Conservation (phyloP, 2,888 invertebrate genomes). For the Caenorhabditis zanzibari region DNA sequence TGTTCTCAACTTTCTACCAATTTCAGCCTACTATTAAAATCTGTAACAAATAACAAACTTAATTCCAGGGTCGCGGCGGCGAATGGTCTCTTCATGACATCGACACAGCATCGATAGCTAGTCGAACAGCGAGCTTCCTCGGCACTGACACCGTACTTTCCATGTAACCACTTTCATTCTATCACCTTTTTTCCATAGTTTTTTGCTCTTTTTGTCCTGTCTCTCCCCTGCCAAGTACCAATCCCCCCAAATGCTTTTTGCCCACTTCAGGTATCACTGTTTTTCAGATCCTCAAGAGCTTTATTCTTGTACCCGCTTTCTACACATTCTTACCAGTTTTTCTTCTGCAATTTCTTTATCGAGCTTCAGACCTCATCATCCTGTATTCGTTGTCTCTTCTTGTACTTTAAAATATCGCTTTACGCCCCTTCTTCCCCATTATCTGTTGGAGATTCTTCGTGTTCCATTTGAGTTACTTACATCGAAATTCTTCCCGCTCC, state of each 20-base stretch:
- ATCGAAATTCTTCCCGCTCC: conserved; percentile 29
- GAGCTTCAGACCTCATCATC: conserved; percentile 18
- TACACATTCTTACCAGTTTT: neutral
- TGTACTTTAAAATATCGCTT: conserved; percentile 46
- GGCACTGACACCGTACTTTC: conserved; percentile 74
- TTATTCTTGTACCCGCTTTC: conserved; percentile 39
- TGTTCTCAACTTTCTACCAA: too few relatives aligned
- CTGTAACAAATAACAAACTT: too few relatives aligned
- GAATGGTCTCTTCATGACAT: conserved; percentile 83
- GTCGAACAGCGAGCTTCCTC: conserved; percentile 73
- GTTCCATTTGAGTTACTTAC: conserved; percentile 34
- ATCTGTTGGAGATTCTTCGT: conserved; percentile 23
- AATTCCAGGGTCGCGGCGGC: conserved; percentile 78
- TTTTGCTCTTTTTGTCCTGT: conserved; percentile 5
- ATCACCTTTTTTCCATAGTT: neutral
- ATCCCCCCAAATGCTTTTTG: conserved; percentile 28
- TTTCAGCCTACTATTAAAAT: neutral
- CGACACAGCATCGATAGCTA: conserved; percentile 75
- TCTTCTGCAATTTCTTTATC: neutral
- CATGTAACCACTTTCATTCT: conserved; percentile 64
- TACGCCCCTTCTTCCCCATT: neutral
- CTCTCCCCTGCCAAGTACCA: conserved; percentile 40
- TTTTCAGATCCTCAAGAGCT: conserved; percentile 40
- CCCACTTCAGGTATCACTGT: conserved; percentile 34
- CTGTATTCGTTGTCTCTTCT: conserved; percentile 34